A percentile compares a stretch with the other conserved stretches of the same genome.
phyloP scores from a whole-genome alignment of 2,113 vertebrate species.

The Ceyx margarethae region DNA sequence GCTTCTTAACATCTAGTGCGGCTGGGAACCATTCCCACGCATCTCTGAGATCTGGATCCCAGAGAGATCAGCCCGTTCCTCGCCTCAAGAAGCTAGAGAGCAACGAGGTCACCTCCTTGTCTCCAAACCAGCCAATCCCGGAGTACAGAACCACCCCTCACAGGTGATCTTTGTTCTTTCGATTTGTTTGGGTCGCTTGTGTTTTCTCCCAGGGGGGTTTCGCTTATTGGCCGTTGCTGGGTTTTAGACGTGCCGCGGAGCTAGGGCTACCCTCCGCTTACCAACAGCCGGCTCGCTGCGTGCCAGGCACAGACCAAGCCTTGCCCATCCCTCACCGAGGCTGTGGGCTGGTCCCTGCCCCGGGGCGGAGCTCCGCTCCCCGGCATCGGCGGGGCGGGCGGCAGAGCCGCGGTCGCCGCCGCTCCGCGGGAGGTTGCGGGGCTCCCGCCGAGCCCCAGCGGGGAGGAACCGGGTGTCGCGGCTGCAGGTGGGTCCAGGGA shows the following conservation, averaged over 20 bases:
- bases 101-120: fast-evolving
- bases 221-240: fast-evolving
- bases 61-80: no score
- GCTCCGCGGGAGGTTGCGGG: background rate
- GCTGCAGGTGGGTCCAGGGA: background rate
- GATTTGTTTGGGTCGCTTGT: fast-evolving
- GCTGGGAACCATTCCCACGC: background rate
- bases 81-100: background rate
- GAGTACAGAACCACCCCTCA: fast-evolving
- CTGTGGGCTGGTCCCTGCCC: background rate
- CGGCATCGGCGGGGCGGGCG: fast-evolving
- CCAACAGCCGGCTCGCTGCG: fast-evolving
- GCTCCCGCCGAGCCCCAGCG: fast-evolving
- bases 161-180: fast-evolving
- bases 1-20: fast-evolving
- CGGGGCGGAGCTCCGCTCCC: background rate
- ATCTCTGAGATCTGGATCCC: no score
- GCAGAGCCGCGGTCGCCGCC: fast-evolving
- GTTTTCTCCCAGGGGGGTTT: background rate
- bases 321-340: background rate
- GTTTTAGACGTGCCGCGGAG: fast-evolving
- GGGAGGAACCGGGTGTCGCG: fast-evolving
- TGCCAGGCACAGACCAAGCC: background rate
- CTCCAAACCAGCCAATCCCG: background rate
- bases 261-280: fast-evolving